Evolutionary conservation across 2,113 vertebrate species (phyloP).

Genomic region (Pseudonaja textilis): DNA sequence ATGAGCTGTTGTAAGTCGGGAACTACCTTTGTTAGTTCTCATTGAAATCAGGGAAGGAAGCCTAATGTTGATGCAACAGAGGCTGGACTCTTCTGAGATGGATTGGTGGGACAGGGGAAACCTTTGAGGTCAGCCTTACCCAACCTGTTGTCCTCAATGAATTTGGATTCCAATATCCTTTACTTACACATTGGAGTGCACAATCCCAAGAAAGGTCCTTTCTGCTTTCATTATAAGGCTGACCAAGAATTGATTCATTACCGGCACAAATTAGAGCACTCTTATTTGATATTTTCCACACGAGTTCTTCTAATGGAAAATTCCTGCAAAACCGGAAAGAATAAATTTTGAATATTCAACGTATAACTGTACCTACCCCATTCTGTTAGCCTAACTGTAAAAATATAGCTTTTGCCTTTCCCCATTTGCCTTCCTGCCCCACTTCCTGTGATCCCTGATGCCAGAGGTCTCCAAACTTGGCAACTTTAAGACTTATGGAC

Average conservation of each 20-base stretch:
- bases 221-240: accelerated
- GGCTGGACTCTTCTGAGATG: background rate
- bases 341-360: slow-evolving; percentile 38
- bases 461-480: no score
- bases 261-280: background rate
- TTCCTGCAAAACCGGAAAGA: background rate
- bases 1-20: no score
- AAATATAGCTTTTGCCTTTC: slow-evolving; percentile 1
- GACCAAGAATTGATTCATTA: slow-evolving; percentile 29
- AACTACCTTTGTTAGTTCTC: slow-evolving; percentile 7
- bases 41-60: background rate
- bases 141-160: background rate
- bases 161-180: background rate
- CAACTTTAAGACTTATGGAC: no score
- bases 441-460: slow-evolving; percentile 25
- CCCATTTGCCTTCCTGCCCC: background rate
- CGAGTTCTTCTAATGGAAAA: no score
- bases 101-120: accelerated
- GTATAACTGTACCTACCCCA: background rate
- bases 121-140: background rate
- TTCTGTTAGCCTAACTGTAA: slow-evolving; percentile 5
- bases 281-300: slow-evolving; percentile 31
- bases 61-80: slow-evolving; percentile 6
- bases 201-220: background rate
- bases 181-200: background rate